Evolutionary conservation across 2,888 invertebrate genomes (phyloP).

Genomic region (Zaprionus bogoriensis): DNA sequence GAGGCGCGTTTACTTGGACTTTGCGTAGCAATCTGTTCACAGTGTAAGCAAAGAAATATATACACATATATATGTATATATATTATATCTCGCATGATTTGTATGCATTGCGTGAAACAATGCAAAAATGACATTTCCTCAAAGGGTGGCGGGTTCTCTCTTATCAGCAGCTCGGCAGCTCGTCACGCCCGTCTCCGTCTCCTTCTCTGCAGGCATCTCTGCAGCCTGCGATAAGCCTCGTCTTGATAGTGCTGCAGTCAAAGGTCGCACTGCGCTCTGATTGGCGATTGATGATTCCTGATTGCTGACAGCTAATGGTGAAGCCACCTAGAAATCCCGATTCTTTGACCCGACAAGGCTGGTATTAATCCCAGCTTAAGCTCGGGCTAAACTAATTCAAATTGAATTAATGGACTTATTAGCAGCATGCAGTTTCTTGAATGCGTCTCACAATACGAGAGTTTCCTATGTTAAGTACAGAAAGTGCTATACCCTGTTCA

Average conservation of each 20-base stretch:
- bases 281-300: constrained; percentile 39
- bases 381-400: neutral
- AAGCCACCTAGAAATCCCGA: constrained; percentile 5
- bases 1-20: constrained; percentile 64
- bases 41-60: constrained; percentile 21
- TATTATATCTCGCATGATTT: constrained; percentile 27
- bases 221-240: constrained; percentile 45
- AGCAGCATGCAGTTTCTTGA: neutral
- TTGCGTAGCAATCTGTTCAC: constrained; percentile 39
- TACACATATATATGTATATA: neutral
- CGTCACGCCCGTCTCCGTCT: constrained; percentile 19
- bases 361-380: too few relatives aligned
- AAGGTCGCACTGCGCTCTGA: constrained; percentile 66
- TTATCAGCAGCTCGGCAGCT: constrained; percentile 50
- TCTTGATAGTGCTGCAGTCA: constrained; percentile 50
- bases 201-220: constrained; percentile 15
- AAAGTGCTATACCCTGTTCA: too few relatives aligned
- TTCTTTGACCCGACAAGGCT: neutral
- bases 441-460: neutral
- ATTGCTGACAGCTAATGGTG: constrained; percentile 18
- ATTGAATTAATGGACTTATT: neutral
- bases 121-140: constrained; percentile 67
- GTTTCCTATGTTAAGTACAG: too few relatives aligned
- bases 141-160: constrained; percentile 42
- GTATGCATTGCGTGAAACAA: constrained; percentile 60